These are phyloP conservation scores for Apodemia duryi DNA, from an alignment of 2,888 invertebrate species.

Conservation along the genomic window DNA sequence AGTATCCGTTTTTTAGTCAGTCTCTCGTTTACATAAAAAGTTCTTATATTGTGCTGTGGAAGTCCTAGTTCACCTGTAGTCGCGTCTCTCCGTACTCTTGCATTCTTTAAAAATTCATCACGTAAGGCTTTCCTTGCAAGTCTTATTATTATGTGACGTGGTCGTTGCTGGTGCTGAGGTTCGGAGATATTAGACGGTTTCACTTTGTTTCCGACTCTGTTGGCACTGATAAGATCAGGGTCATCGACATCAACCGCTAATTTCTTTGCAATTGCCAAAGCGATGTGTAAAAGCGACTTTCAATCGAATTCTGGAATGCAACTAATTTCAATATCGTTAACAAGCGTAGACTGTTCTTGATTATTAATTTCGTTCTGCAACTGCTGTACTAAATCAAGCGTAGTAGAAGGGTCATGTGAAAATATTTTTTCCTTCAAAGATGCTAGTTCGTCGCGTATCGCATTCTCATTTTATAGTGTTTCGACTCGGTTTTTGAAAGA, in stretches of 20 bases:
- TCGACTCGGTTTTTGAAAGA: no score
- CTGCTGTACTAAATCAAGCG: background rate
- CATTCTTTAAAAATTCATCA: background rate
- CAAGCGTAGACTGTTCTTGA: background rate
- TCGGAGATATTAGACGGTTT: background rate
- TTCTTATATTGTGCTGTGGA: background rate
- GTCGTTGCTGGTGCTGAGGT: no score
- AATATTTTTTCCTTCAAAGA: background rate
- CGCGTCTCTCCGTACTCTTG: background rate
- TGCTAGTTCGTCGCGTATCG: background rate
- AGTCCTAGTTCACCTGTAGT: background rate
- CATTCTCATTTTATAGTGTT: background rate
- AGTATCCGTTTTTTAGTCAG: background rate
- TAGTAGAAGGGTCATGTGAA: background rate
- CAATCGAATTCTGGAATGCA: background rate
- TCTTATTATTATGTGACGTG: no score
- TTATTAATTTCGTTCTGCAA: background rate
- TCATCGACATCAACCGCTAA: background rate
- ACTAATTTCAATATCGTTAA: background rate
- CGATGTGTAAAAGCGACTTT: background rate
- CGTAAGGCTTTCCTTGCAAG: background rate
- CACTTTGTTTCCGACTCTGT: background rate
- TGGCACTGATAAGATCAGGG: background rate
- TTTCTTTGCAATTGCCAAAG: background rate
- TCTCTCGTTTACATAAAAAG: background rate